A percentile compares a stretch with the other conserved stretches of the same genome.
Conservation (phyloP, 2,797 vertebrate species). For the Rhyacichthys aspro region DNA sequence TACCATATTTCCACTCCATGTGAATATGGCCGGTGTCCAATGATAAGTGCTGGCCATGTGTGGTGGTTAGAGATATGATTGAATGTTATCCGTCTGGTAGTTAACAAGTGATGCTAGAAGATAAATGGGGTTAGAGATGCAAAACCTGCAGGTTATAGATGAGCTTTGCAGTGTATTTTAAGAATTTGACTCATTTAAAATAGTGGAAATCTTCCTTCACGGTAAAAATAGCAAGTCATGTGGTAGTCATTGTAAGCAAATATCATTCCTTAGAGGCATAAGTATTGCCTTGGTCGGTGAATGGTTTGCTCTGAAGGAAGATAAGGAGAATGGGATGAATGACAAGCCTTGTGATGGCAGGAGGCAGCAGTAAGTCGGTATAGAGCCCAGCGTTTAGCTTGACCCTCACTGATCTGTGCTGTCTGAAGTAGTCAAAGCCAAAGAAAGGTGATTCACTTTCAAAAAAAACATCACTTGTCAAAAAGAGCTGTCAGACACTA, state of each 20-base stretch:
- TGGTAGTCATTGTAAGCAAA: conserved; percentile 1
- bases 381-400: conserved; percentile 71
- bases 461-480: conserved; percentile 79
- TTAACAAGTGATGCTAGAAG: conserved; percentile 53
- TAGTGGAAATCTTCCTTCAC: neutral
- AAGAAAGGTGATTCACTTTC: conserved; percentile 77
- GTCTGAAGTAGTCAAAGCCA: conserved; percentile 74
- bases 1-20: conserved; percentile 59
- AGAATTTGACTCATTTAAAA: conserved; percentile 4
- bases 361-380: conserved; percentile 69
- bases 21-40: conserved; percentile 51
- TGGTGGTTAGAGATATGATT: conserved; percentile 57
- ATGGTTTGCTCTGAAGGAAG: conserved; percentile 44
- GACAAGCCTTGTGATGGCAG: conserved; percentile 72
- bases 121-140: conserved; percentile 45
- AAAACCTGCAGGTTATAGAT: conserved; percentile 49
- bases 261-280: neutral
- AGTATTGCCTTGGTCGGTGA: conserved; percentile 13
- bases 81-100: conserved; percentile 43
- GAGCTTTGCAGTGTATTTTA: conserved; percentile 23
- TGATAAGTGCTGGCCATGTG: conserved; percentile 45
- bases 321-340: conserved; percentile 65
- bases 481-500: conserved; percentile 76
- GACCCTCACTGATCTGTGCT: conserved; percentile 77
- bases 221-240: neutral